These are phyloP conservation scores for Oenanthe melanoleuca DNA, from an alignment of 2,113 vertebrate species.

Conservation along the genomic window DNA sequence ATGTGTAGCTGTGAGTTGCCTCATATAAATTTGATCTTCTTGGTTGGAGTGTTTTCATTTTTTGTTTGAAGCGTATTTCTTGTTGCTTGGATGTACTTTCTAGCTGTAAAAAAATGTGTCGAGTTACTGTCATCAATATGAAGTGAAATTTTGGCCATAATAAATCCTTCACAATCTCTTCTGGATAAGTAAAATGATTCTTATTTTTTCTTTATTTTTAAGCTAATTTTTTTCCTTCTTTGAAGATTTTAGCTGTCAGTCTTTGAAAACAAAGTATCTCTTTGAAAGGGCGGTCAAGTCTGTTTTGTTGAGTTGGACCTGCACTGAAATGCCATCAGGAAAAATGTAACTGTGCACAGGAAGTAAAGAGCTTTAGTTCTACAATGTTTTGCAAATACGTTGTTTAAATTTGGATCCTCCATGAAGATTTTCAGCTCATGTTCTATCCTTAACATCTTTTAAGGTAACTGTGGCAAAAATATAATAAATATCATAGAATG, in stretches of 20 bases:
- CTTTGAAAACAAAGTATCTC: background rate
- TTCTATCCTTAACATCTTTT: background rate
- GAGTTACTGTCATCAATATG: background rate
- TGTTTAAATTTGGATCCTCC: background rate
- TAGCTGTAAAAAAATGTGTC: background rate
- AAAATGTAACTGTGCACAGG: background rate
- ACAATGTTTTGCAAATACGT: background rate
- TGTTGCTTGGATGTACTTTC: conserved; percentile 13
- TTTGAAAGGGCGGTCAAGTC: background rate
- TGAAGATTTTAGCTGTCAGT: background rate
- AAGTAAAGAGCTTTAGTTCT: background rate
- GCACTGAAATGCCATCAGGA: background rate
- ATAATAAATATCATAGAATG: background rate
- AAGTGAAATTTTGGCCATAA: background rate
- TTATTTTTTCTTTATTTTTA: background rate
- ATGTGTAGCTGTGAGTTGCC: background rate
- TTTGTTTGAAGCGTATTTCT: background rate
- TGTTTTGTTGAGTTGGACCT: background rate
- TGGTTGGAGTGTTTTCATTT: background rate
- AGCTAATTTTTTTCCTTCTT: background rate
- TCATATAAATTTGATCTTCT: background rate
- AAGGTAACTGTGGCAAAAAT: background rate
- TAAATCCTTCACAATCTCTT: background rate
- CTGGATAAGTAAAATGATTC: background rate
- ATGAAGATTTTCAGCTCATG: background rate